Base-by-base conservation (phyloP, 2,888 invertebrate genomes). In the Sinhomidia bicolor region DNA sequence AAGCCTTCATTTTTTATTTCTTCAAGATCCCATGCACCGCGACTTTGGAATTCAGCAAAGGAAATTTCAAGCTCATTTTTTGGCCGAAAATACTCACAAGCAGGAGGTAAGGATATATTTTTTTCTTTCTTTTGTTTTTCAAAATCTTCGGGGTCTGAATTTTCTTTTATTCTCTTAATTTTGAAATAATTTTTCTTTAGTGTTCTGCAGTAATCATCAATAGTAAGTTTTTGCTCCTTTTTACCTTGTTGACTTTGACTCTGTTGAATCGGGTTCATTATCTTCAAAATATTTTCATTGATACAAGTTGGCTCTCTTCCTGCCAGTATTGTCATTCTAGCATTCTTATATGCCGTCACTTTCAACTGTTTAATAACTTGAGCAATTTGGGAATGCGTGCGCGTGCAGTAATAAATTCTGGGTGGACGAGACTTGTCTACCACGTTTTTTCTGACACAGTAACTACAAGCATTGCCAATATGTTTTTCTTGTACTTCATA, bases 331-430 rank as follows among this genome's bases (percentile, higher is more conserved):
- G 91, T 89, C 91, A 91, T 92, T 71, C 78, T 87, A 0, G 68
- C 68, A 12, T 71, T 20, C 0, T 36, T 3, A 54, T 92, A 92
- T 0, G 68, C 47, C 0, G 91, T 89, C 2, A 10, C 14, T 68
- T 90, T 90, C 0, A 92, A 23, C 79, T 92, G 90, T 14, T 88
- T 89, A 0, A 90, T 88, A n/a, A 91, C 91, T 54, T 90, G 89
- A 1, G 86, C 36, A 3, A 92, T 90, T 83, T 92, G 91, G 0
- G 89, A 84, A 68, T 90, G 91, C 0, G 92, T 92, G 41, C 92
- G 68, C 3, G 91, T 90, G 1, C 89, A 83, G 62, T 91, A 92
- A 29, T 88, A 90, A 41, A 91, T 90, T 54, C n/a, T 65, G 14
- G 91, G 91, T 0, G 89, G 82, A 1, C 76, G 10, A 4, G 32